Base-by-base conservation (phyloP, 1,140 invertebrate genomes). In the Bombus fervidus region DNA sequence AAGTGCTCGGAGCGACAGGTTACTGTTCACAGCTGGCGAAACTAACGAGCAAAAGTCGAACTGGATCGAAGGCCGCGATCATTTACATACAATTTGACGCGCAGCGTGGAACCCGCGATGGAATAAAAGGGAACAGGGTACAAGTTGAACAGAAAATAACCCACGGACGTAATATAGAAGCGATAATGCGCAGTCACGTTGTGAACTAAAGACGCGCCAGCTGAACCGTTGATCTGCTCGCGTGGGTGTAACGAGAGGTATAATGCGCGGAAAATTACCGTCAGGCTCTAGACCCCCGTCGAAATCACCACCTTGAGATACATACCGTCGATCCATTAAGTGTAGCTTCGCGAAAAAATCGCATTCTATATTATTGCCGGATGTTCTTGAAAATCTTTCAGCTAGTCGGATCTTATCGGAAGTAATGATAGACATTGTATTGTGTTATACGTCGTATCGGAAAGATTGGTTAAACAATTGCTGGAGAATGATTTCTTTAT, bases 231-330 rank as follows among this genome's bases (percentile, higher is more conserved):
- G 76, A 84, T 72, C 76, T 43, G 53, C n/a, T 18, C 37, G 64
- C 83, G 83, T 84, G 53, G 83, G 83, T 84, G 83, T 84, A 84
- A 84, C 83, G 83, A 84, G 83, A 47, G 76, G 76, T 80, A 80
- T 84, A 84, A 84, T 34, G 83, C 66, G 83, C 47, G 69, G 76
- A 84, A 84, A 80, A 84, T 84, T 80, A 57, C 76, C 66, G 47
- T 15, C n/a, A 59, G 76, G 37, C 76, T 71, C n/a, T n/a, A n/a
- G 39, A 53, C 83, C 53, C 10, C 31, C 53, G 59, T 43, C 64
- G 64, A 79, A 80, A 84, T 72, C 83, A 84, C 66, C 83, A 77
- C 76, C 62, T 84, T 62, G 37, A 31, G 37, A 59, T 43, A 43
- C 53, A 13, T 79, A 62, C 15, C 31, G 74, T 28, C 6, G 43